Evolutionary conservation across 2,113 vertebrate genomes (phyloP).

Genomic region (Dipodomys ordii): DNA sequence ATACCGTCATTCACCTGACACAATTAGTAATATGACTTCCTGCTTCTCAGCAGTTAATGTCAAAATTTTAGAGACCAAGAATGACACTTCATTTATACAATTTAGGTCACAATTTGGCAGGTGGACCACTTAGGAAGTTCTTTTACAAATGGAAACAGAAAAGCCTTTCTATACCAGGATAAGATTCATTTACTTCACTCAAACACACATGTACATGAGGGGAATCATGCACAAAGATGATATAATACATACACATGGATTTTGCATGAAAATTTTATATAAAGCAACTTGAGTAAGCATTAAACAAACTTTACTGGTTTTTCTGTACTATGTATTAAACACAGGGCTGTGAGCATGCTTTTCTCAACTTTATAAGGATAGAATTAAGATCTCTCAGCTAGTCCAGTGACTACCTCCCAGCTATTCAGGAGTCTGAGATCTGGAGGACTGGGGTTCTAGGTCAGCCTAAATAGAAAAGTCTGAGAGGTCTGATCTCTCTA

Average conservation of each 20-base stretch:
- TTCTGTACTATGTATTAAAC: no score
- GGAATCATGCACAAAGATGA: not conserved
- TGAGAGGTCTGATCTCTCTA: not conserved
- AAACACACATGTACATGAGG: not conserved
- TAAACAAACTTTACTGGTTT: not conserved
- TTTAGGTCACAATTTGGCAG: not conserved
- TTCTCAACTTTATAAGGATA: not conserved
- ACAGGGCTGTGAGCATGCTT: no score
- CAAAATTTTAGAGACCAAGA: not conserved
- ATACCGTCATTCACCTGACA: not conserved
- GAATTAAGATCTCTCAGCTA: not conserved
- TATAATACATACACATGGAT: not conserved
- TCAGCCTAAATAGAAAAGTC: no score
- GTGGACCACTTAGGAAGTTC: not conserved
- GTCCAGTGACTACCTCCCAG: no score
- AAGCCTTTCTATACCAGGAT: not conserved
- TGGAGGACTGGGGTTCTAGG: no score
- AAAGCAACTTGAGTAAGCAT: not conserved
- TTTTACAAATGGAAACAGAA: not conserved
- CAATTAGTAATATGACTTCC: not conserved
- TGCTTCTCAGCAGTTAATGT: slow-evolving; percentile 10
- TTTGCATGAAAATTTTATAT: not conserved
- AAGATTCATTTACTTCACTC: not conserved
- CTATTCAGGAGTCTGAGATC: no score
- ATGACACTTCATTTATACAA: not conserved